These are phyloP conservation scores for Halcyon chelicuti DNA, from an alignment of 2,797 vertebrate species.

Conservation along the genomic window DNA sequence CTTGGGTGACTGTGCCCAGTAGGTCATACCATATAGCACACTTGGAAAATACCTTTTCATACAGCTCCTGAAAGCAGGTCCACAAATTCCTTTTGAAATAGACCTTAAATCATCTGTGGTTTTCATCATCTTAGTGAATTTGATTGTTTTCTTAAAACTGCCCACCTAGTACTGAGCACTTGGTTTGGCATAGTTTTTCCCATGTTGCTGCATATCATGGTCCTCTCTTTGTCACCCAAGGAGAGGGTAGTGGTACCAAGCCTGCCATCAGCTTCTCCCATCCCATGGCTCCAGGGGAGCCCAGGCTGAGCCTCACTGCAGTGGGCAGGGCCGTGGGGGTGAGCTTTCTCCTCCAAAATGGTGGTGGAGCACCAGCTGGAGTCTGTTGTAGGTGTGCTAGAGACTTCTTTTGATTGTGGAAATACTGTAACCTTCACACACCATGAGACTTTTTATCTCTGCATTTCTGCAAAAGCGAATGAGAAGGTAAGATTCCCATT, in stretches of 20 bases:
- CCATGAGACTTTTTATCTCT: neutral
- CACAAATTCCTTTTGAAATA: neutral
- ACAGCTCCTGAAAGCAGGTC: neutral
- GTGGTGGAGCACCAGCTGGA: neutral
- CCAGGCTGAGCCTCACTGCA: accelerated
- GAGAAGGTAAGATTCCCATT: neutral
- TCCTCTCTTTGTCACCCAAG: neutral
- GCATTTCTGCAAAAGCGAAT: neutral
- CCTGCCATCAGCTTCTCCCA: neutral
- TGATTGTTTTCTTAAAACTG: neutral
- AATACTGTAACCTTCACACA: accelerated
- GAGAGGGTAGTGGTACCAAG: neutral
- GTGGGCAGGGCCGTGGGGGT: neutral
- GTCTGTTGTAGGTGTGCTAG: neutral
- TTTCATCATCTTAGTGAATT: neutral
- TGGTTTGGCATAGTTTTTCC: neutral
- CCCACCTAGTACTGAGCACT: neutral
- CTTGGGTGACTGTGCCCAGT: neutral
- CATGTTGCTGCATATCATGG: neutral
- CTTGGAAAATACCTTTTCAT: neutral
- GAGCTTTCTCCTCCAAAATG: neutral
- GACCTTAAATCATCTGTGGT: neutral
- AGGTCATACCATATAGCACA: neutral
- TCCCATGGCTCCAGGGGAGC: accelerated
- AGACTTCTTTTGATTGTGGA: neutral